Evolutionary conservation across 2,797 vertebrate genomes (phyloP), one percentile per base, ranked within the genome.

Genomic region (Sitta carolinensis): DNA sequence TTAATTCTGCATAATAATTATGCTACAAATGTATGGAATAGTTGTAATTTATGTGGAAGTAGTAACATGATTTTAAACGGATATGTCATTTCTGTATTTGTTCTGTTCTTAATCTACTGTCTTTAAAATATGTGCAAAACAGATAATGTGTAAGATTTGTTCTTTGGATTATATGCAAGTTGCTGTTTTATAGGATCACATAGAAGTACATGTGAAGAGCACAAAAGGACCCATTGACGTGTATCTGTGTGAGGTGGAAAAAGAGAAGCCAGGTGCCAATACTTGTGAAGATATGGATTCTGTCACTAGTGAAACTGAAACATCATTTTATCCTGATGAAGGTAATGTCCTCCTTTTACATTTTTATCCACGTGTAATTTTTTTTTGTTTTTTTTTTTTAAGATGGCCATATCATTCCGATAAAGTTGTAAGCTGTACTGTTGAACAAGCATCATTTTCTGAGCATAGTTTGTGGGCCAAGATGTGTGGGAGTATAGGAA

Each of bases 131-230:
- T 0, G 2, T 64, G 40, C 45, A 64, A 77, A 84, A 12, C 26
- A 62, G 21, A 14, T 40, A 84, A 14, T 43, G 4, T 70, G 18
- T 61, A 48, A 78, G 51, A 20, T n/a, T 36, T 50, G 29, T 92
- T 55, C 36, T 72, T 55, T 38, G 17, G 26, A 55, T 93, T 84
- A 66, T 19, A 29, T 54, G 21, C 54, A 75, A 94, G 51, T 76
- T 7, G 7, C 22, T 91, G 42, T 93, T 94, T 85, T 55, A n/a
- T 82, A 99, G 99, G 98, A 99, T 73, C 97, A 96, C 21, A 98
- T 99, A 97, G 97, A 98, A 89, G 96, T 99, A n/a, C 98, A 98
- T 7, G 97, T 99, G 82, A 99, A 98, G 91, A 99, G 98, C 66
- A 98, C 97, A 45, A 98, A 95, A 45, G 99, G 99, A 22, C 99